phyloP scores from a whole-genome alignment of 2,113 vertebrate genomes.

The Cochlearius cochlearius region DNA sequence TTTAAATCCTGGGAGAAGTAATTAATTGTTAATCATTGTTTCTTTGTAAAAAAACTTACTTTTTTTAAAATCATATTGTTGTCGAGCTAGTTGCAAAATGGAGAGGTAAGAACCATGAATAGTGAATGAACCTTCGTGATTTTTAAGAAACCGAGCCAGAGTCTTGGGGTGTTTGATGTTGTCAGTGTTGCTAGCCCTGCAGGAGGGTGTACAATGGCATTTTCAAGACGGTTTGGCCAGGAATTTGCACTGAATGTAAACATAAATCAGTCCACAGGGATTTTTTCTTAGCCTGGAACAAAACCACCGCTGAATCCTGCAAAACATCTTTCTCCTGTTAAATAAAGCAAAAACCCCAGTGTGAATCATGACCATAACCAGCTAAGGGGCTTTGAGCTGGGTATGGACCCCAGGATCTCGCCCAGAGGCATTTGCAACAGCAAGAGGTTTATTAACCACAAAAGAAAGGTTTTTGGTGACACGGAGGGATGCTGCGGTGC shows the following conservation, averaged over 20 bases:
- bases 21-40: neutral
- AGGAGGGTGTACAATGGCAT: neutral
- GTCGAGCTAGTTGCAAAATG: neutral
- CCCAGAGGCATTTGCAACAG: neutral
- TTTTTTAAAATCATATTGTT: neutral
- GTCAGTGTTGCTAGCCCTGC: neutral
- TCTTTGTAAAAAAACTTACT: neutral
- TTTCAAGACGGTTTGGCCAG: neutral
- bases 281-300: neutral
- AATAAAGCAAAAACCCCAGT: neutral
- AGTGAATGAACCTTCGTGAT: neutral
- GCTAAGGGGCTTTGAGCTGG: neutral
- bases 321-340: neutral
- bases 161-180: neutral
- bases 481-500: neutral
- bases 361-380: neutral
- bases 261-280: neutral
- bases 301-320: neutral
- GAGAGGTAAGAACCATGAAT: neutral
- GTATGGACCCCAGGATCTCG: neutral
- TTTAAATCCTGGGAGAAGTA: neutral
- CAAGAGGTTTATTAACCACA: fast-evolving
- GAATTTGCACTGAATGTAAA: neutral
- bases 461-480: neutral
- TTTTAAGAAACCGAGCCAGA: neutral